Percentiles rank a stretch among this genome's conserved stretches.
phyloP scores from a whole-genome alignment of 1,140 invertebrate genomes.

The Samia ricini region DNA sequence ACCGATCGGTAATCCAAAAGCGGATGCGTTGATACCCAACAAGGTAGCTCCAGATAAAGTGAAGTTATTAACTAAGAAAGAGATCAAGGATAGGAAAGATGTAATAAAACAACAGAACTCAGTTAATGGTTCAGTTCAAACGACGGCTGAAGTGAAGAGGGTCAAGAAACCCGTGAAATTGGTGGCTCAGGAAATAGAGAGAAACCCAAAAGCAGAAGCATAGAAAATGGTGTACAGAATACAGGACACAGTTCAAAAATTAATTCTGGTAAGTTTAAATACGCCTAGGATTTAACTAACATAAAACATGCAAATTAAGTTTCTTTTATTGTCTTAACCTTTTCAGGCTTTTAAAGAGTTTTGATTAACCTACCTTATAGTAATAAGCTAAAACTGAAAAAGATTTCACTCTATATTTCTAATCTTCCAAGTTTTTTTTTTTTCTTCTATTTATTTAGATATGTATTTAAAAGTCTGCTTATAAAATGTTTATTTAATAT shows the following conservation, averaged over 20 bases:
- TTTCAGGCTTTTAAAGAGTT: too few species aligned
- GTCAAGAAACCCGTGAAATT: conserved; percentile 52
- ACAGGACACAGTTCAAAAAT: conserved; percentile 44
- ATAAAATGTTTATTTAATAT: too few species aligned
- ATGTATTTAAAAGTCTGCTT: too few species aligned
- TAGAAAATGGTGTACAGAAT: conserved; percentile 57
- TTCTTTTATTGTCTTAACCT: too few species aligned
- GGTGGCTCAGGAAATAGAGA: conserved; percentile 52
- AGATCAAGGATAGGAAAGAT: conserved; percentile 73
- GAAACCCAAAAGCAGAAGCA: conserved; percentile 42
- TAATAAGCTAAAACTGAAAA: too few species aligned
- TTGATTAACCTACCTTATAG: too few species aligned
- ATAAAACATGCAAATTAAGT: too few species aligned
- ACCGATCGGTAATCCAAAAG: conserved; percentile 53
- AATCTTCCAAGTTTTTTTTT: too few species aligned
- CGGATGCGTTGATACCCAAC: conserved; percentile 51
- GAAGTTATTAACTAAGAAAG: conserved; percentile 67
- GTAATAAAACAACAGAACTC: conserved; percentile 63
- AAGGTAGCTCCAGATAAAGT: conserved; percentile 68
- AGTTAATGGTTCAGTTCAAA: conserved; percentile 47
- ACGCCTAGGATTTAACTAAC: too few species aligned
- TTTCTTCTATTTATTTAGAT: too few species aligned
- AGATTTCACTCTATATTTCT: too few species aligned
- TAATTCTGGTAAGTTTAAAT: conserved; percentile 36
- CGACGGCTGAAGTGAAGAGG: conserved; percentile 48